phyloP scores from a whole-genome alignment of 2,113 vertebrate genomes.

The Rhinoderma darwinii region DNA sequence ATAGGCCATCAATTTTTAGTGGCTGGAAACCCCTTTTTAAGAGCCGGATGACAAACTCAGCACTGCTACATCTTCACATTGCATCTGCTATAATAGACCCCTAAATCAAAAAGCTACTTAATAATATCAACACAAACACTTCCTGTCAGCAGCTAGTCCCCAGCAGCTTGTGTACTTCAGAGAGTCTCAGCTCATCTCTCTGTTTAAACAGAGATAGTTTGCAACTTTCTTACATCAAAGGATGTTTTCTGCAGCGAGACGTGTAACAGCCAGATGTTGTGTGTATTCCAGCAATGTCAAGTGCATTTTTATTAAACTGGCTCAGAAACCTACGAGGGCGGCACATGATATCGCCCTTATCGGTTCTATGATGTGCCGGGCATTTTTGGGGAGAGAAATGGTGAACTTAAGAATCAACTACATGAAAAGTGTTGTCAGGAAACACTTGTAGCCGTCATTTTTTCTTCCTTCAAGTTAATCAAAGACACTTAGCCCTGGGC shows the following conservation, averaged over 20 bases:
- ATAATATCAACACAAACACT: too few species aligned
- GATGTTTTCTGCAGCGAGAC: neutral
- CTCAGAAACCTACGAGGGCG: neutral
- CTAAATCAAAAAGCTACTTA: too few species aligned
- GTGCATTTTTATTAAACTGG: neutral
- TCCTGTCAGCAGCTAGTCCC: too few species aligned
- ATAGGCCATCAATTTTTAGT: too few species aligned
- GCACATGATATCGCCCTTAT: neutral
- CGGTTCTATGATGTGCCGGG: neutral
- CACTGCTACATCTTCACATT: neutral
- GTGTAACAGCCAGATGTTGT: neutral
- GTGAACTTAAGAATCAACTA: conserved; percentile 30
- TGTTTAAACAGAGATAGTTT: neutral
- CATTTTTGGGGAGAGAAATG: neutral
- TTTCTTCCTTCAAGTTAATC: neutral
- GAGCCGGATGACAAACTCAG: neutral
- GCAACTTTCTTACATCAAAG: conserved; percentile 12
- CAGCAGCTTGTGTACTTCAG: too few species aligned
- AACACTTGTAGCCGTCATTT: conserved; percentile 6
- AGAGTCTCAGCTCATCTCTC: neutral
- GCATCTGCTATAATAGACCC: too few species aligned
- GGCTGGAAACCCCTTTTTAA: too few species aligned
- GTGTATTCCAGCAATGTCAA: conserved; percentile 1
- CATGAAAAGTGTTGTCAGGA: neutral
- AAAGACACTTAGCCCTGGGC: conserved; percentile 20